Conservation (phyloP, 2,888 invertebrate genomes). For the Phlogophora meticulosa region DNA sequence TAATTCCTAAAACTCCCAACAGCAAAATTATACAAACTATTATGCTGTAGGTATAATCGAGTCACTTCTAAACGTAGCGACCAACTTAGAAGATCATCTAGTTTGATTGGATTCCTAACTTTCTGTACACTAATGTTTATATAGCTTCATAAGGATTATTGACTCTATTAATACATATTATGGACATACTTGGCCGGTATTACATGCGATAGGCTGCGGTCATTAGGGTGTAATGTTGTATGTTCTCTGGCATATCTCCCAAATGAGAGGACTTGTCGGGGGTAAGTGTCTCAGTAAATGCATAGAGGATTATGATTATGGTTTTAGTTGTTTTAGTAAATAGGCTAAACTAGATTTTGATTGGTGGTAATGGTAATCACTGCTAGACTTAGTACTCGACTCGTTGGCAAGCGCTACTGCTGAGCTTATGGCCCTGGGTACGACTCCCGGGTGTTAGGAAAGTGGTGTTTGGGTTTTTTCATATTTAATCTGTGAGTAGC, state of each 20-base stretch:
- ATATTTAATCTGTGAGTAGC: no score
- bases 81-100: slow-evolving; percentile 38
- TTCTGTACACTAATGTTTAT: slow-evolving; percentile 21
- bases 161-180: slow-evolving; percentile 47
- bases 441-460: no score
- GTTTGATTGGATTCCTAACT: slow-evolving; percentile 56
- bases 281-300: slow-evolving; percentile 22
- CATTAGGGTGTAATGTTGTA: slow-evolving; percentile 48
- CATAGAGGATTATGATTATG: slow-evolving; percentile 32
- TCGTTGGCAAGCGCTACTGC: no score
- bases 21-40: slow-evolving; percentile 33
- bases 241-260: slow-evolving; percentile 45
- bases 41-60: slow-evolving; percentile 4
- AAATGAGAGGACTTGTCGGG: slow-evolving; percentile 25
- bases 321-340: slow-evolving; percentile 7
- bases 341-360: slow-evolving; percentile 22
- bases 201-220: slow-evolving; percentile 34
- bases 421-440: no score
- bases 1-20: slow-evolving; percentile 4
- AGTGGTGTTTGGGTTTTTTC: no score
- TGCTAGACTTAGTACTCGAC: not conserved
- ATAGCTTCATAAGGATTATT: slow-evolving; percentile 58
- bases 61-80: slow-evolving; percentile 22
- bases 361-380: slow-evolving; percentile 1
- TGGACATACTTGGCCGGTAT: slow-evolving; percentile 28